Conservation (phyloP, 1,140 invertebrate genomes). For the Drosophila leontia region DNA sequence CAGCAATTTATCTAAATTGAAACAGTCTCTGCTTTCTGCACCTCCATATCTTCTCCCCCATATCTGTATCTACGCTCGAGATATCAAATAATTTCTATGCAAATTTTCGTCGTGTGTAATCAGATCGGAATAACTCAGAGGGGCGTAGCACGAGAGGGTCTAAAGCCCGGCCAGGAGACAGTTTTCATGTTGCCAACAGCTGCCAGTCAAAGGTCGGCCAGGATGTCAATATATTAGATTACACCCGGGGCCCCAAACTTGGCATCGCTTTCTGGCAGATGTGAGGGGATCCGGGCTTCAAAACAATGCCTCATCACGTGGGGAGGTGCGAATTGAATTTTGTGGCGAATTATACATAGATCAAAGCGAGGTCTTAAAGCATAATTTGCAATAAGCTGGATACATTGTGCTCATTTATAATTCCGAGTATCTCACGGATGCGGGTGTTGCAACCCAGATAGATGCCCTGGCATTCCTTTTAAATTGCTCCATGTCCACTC, state of each 20-base stretch:
- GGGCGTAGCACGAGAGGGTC: background rate
- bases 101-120: conserved; percentile 73
- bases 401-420: conserved; percentile 35
- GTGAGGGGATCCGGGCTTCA: background rate
- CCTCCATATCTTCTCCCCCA: conserved; percentile 26
- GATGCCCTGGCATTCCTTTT: conserved; percentile 30
- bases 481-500: conserved; percentile 43
- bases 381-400: conserved; percentile 38
- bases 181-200: conserved; percentile 69
- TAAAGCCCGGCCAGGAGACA: conserved; percentile 22
- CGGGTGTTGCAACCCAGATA: conserved; percentile 22
- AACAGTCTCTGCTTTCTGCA: conserved; percentile 60
- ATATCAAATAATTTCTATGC: conserved; percentile 81
- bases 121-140: conserved; percentile 62
- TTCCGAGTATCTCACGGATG: conserved; percentile 7
- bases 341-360: conserved; percentile 40
- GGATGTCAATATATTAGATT: conserved; percentile 63
- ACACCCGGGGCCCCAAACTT: conserved; percentile 17
- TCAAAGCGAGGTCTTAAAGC: conserved; percentile 29
- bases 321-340: conserved; percentile 47
- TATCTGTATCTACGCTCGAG: conserved; percentile 5
- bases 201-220: conserved; percentile 56
- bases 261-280: background rate
- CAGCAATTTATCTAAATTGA: conserved; percentile 70
- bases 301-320: conserved; percentile 13